Evolutionary conservation across 2,888 invertebrate species (phyloP), one percentile per base, ranked within the genome.

Genomic region (Anodontia alba): DNA sequence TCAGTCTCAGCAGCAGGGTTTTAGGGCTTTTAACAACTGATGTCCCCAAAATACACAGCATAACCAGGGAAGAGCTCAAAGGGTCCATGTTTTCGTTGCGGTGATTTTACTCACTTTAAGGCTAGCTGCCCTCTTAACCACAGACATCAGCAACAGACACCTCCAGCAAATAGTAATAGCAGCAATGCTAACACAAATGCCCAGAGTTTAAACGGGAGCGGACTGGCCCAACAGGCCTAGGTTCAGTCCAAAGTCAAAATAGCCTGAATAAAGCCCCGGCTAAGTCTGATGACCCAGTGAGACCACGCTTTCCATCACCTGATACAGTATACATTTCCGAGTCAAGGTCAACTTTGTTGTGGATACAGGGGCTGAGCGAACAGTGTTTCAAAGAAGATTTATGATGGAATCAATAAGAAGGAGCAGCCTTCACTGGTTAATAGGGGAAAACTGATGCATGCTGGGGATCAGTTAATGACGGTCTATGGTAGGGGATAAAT

Each of bases 21-120:
- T 10, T 5, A 57, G 57, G 29, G 12, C 67, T 31, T 43, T 15
- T 26, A 38, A 66, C 1, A 33, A 17, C 1, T 26, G 10, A n/a
- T n/a, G n/a, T n/a, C n/a, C 8, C n/a, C n/a, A n/a, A n/a, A n/a
- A n/a, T n/a, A n/a, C n/a, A n/a, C n/a, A n/a, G n/a, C n/a, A n/a
- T n/a, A 70, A 20, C 12, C n/a, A 57, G 12, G 3, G 17, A 29
- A 26, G 0, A 5, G 68, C 17, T 17, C 1, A 49, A 46, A 42
- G 38, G 69, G 36, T 20, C 77, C 75, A 26, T 80, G 73, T 26
- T 51, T 73, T 57, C n/a, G n/a, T n/a, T n/a, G n/a, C n/a, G n/a
- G n/a, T n/a, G n/a, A n/a, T n/a, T n/a, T n/a, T n/a, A n/a, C 57
- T 57, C 81, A 81, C 66, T 73, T 70, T 36, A 77, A 54, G 20